A percentile compares a stretch with the other conserved stretches of the same genome.
Conservation (phyloP, 2,797 vertebrate genomes). For the Ceryle rudis region DNA sequence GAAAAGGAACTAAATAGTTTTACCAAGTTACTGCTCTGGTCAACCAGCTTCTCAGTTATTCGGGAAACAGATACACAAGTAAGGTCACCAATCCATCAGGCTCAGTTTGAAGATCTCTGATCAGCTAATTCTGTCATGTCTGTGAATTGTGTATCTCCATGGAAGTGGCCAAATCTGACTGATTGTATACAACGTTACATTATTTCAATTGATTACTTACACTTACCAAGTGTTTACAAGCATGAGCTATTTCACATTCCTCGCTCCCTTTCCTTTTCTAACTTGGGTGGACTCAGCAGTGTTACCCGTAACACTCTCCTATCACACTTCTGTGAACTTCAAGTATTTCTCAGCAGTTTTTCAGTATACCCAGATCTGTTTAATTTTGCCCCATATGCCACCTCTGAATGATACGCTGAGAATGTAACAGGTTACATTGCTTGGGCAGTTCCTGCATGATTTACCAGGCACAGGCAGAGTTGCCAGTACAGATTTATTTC, state of each 20-base stretch:
- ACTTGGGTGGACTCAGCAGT: not conserved
- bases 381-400: not conserved
- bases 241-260: not conserved
- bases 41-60: not conserved
- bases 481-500: not conserved
- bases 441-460: not conserved
- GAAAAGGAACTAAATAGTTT: not conserved
- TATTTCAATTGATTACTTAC: not conserved
- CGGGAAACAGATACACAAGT: not conserved
- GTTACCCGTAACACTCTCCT: not conserved
- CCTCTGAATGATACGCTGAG: rapidly evolving
- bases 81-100: not conserved
- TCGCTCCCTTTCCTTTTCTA: not conserved
- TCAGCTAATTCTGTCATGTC: not conserved
- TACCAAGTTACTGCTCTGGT: rapidly evolving
- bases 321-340: not conserved
- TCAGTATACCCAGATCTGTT: not conserved
- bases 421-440: rapidly evolving
- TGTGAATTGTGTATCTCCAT: not conserved
- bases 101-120: not conserved
- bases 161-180: not conserved
- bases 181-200: not conserved
- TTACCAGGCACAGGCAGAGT: not conserved
- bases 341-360: not conserved
- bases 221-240: not conserved